A percentile compares a stretch with the other conserved stretches of the same genome.
phyloP scores from a whole-genome alignment of 2,113 vertebrate species.

The Pterocles burchelli region DNA sequence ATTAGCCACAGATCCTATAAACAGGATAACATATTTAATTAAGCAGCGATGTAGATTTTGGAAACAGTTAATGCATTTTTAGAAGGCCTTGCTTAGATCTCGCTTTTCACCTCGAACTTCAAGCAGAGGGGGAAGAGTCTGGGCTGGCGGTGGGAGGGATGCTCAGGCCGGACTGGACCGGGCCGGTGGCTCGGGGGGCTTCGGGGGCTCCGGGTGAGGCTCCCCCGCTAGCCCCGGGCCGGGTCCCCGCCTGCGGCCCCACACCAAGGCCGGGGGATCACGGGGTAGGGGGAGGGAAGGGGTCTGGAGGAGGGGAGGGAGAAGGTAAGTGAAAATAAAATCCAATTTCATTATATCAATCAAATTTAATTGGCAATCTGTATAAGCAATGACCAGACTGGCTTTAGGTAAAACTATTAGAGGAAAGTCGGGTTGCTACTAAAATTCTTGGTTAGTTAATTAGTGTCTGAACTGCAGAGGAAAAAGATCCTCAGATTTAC shows the following conservation, averaged over 20 bases:
- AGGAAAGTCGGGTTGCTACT: constrained; percentile 82
- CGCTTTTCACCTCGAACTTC: constrained; percentile 60
- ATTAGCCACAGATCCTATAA: constrained; percentile 92
- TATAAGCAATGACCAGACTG: constrained; percentile 86
- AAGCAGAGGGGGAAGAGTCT: constrained; percentile 37
- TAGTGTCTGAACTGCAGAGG: constrained; percentile 86
- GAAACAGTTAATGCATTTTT: constrained; percentile 82
- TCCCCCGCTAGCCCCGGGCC: background rate
- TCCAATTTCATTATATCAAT: constrained; percentile 89
- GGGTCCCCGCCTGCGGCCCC: background rate
- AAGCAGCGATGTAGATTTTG: constrained; percentile 84
- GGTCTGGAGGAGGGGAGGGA: background rate
- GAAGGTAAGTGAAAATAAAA: constrained; percentile 84
- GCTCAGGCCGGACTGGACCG: background rate
- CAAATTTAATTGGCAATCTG: constrained; percentile 93
- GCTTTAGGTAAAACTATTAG: constrained; percentile 89
- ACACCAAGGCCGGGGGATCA: background rate
- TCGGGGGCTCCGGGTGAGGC: background rate
- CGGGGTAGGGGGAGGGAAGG: background rate
- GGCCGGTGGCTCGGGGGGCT: background rate
- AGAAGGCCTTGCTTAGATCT: constrained; percentile 73
- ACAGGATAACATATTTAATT: constrained; percentile 95
- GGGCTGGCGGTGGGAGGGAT: background rate
- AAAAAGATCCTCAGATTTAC: constrained; percentile 87
- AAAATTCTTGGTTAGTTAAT: constrained; percentile 89